These are phyloP conservation scores for Hirtodrosophila duncani DNA, from an alignment of 2,888 invertebrate species.

Conservation along the genomic window DNA sequence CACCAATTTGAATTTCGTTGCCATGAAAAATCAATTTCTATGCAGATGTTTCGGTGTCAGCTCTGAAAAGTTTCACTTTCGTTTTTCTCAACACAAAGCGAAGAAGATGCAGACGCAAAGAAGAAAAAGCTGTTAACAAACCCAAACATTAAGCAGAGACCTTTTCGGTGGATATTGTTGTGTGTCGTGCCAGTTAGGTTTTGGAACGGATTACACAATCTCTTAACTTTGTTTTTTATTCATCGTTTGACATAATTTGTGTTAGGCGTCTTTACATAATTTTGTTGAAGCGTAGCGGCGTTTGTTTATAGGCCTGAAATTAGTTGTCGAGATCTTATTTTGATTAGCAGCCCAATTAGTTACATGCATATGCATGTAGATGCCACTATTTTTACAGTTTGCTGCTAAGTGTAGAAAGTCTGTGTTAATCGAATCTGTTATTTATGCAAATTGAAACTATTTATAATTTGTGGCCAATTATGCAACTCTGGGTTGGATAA, in stretches of 20 bases:
- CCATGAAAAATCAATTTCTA: constrained; percentile 35
- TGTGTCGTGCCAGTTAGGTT: constrained; percentile 64
- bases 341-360: too few relatives aligned
- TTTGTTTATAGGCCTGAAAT: constrained; percentile 35
- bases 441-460: constrained; percentile 55
- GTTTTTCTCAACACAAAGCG: constrained; percentile 22
- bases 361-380: too few relatives aligned
- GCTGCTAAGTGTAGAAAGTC: constrained; percentile 55
- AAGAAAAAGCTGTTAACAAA: constrained; percentile 29
- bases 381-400: constrained; percentile 17
- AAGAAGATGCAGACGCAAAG: constrained; percentile 21
- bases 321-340: constrained; percentile 27
- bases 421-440: constrained; percentile 51
- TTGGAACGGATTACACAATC: constrained; percentile 69
- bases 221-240: constrained; percentile 9
- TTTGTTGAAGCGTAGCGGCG: constrained; percentile 27
- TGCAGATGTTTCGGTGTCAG: too few relatives aligned
- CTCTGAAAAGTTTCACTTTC: constrained; percentile 36
- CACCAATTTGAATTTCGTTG: constrained; percentile 43
- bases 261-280: constrained; percentile 52
- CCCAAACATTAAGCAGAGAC: constrained; percentile 22
- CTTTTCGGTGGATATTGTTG: constrained; percentile 53
- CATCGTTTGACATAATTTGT: constrained; percentile 8
- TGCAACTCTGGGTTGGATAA: constrained; percentile 44
- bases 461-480: constrained; percentile 31